These are phyloP conservation scores for Conger conger DNA, from an alignment of 2,113 vertebrate genomes.

Conservation along the genomic window DNA sequence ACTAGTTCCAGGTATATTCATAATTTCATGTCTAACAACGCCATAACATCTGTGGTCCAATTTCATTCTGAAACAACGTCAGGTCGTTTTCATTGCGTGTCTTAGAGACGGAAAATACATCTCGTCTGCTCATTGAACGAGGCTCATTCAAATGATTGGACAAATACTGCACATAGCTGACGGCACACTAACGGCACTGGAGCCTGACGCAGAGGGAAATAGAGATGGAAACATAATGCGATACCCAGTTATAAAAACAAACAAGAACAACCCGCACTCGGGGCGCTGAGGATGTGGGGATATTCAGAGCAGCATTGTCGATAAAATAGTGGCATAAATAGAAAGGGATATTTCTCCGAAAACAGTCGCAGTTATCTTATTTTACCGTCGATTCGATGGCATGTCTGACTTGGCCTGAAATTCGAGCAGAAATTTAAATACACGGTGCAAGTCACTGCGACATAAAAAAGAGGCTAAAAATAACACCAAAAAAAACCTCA, in stretches of 20 bases:
- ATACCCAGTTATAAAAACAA: conserved; percentile 64
- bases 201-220: conserved; percentile 56
- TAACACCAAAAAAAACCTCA: conserved; percentile 33
- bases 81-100: background rate
- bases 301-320: conserved; percentile 43
- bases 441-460: conserved; percentile 66
- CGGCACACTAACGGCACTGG: conserved; percentile 33
- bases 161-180: conserved; percentile 45
- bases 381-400: conserved; percentile 61
- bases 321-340: conserved; percentile 52
- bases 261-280: conserved; percentile 73
- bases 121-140: background rate
- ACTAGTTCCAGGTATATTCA: background rate
- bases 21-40: background rate
- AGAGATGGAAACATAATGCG: conserved; percentile 28
- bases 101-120: background rate
- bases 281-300: conserved; percentile 71
- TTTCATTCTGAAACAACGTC: background rate
- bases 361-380: conserved; percentile 51
- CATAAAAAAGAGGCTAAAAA: conserved; percentile 48
- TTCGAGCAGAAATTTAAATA: conserved; percentile 45
- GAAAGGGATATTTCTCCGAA: conserved; percentile 30
- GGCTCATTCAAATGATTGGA: conserved; percentile 19
- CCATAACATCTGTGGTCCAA: background rate
- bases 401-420: conserved; percentile 40